These are phyloP conservation scores for Cryptus armator DNA, from an alignment of 2,888 invertebrate species.

Conservation along the genomic window DNA sequence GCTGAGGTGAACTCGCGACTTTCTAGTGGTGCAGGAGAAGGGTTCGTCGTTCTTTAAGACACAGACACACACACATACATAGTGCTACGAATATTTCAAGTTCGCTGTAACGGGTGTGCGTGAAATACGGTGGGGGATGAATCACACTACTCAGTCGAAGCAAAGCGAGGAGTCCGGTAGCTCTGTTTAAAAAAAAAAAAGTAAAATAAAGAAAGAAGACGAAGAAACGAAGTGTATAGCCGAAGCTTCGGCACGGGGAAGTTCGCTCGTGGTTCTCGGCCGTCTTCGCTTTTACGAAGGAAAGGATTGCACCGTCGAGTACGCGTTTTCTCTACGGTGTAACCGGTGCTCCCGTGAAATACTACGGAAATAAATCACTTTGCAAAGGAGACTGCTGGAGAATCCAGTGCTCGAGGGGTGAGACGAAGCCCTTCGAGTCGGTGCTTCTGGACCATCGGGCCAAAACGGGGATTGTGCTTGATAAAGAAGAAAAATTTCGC, in stretches of 20 bases:
- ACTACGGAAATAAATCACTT: constrained; percentile 67
- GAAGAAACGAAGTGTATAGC: constrained; percentile 30
- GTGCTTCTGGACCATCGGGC: constrained; percentile 6
- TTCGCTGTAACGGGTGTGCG: constrained; percentile 50
- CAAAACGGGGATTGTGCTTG: constrained; percentile 30
- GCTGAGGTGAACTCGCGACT: background rate
- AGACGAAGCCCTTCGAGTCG: background rate
- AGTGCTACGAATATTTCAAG: constrained; percentile 1
- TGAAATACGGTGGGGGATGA: constrained; percentile 60
- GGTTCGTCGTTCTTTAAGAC: constrained; percentile 6
- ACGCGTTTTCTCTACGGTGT: constrained; percentile 59
- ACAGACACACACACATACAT: background rate
- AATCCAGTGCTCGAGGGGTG: constrained; percentile 38
- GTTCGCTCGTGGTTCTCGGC: constrained; percentile 50
- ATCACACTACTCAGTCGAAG: constrained; percentile 53
- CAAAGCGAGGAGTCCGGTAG: constrained; percentile 44
- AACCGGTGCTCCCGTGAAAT: constrained; percentile 66
- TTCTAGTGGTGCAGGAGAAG: constrained; percentile 7
- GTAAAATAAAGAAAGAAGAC: constrained; percentile 28
- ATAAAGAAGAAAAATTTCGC: constrained; percentile 67
- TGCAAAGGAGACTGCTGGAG: constrained; percentile 36
- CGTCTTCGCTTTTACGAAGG: constrained; percentile 44
- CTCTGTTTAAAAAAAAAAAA: constrained; percentile 32
- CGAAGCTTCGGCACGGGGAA: constrained; percentile 44
- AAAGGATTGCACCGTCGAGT: constrained; percentile 63